Conservation (phyloP, 1,140 invertebrate genomes). For the Brachionus rubens region DNA sequence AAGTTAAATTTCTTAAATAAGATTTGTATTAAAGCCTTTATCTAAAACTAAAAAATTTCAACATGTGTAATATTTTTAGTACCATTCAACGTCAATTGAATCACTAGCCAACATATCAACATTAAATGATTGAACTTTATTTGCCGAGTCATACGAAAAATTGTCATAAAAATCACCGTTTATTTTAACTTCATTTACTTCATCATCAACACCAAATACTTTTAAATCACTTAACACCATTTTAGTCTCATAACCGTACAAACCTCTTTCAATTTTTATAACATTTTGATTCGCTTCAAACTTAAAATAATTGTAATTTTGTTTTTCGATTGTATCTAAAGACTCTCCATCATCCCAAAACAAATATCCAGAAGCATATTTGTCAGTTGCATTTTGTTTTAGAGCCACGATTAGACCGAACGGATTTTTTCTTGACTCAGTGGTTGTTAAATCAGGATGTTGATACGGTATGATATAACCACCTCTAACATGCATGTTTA, state of each 20-base stretch:
- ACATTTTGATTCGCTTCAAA: constrained; percentile 4
- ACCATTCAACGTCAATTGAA: not conserved
- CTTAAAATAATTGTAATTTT: constrained; percentile 10
- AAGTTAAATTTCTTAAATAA: too few relatives aligned
- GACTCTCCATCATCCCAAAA: constrained; percentile 45
- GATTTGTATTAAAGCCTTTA: too few relatives aligned
- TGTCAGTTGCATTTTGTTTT: not conserved
- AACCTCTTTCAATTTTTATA: not conserved
- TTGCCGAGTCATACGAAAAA: not conserved
- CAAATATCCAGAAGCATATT: not conserved
- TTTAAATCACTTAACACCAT: constrained; percentile 2
- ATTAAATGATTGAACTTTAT: not conserved
- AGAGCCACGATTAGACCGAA: not conserved
- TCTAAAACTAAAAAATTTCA: too few relatives aligned
- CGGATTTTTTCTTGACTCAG: not conserved
- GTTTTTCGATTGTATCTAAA: not conserved
- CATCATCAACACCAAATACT: constrained; percentile 1
- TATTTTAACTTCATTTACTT: not conserved
- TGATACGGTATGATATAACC: constrained; percentile 72
- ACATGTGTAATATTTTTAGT: too few relatives aligned
- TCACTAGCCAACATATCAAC: not conserved
- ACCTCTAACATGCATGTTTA: constrained; percentile 70
- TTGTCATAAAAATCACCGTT: constrained; percentile 15
- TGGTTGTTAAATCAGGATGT: constrained; percentile 67
- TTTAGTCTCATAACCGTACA: not conserved